phyloP scores from a whole-genome alignment of 2,888 invertebrate genomes.

The Isoperla grammatica region DNA sequence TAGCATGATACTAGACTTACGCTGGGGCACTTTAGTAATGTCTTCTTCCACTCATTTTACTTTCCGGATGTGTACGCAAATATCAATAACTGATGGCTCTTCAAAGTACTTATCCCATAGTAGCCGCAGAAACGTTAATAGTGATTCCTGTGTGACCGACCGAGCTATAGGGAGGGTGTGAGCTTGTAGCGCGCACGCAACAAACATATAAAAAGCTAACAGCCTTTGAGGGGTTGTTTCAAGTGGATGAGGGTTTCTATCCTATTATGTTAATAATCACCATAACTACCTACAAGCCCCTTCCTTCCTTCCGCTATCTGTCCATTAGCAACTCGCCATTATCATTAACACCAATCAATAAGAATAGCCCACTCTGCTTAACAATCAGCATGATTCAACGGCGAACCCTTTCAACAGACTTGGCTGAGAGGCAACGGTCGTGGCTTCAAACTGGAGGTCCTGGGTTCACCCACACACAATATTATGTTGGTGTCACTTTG shows the following conservation, averaged over 20 bases:
- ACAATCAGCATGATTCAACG: too few species aligned
- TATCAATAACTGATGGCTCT: too few species aligned
- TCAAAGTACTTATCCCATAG: too few species aligned
- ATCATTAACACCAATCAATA: constrained; percentile 19
- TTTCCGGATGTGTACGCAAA: too few species aligned
- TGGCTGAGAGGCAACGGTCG: too few species aligned
- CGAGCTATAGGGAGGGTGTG: constrained; percentile 4
- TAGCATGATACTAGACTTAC: too few species aligned
- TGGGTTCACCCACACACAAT: too few species aligned
- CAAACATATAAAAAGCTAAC: constrained; percentile 17
- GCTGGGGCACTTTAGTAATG: too few species aligned
- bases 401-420: too few species aligned
- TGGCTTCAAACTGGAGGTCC: too few species aligned
- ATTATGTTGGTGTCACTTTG: too few species aligned
- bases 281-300: constrained; percentile 15
- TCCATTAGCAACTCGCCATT: constrained; percentile 13
- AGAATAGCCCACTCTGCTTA: background rate
- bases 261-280: constrained; percentile 18
- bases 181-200: constrained; percentile 6
- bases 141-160: background rate
- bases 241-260: constrained; percentile 17
- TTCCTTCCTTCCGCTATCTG: constrained; percentile 7
- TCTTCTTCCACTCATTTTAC: too few species aligned
- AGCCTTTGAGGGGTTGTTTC: constrained; percentile 15
- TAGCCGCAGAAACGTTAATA: background rate